These are phyloP conservation scores for Chamaea fasciata DNA, from an alignment of 2,113 vertebrate genomes.

Conservation along the genomic window DNA sequence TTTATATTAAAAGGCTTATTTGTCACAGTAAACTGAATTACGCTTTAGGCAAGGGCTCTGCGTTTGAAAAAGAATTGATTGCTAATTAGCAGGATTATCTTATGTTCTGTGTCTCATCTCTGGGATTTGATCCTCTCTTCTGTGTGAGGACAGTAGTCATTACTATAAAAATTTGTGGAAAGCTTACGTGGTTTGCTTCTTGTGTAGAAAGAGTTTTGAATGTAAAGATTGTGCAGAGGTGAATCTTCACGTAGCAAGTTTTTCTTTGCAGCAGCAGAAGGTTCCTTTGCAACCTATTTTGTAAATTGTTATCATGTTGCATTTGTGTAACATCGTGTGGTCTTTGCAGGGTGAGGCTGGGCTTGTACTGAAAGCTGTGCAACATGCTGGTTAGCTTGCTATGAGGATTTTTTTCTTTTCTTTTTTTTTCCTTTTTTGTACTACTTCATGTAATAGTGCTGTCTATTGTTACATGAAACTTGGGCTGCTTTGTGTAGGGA, in stretches of 20 bases:
- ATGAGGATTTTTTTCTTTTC: accelerated
- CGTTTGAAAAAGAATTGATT: not conserved
- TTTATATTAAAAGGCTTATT: not conserved
- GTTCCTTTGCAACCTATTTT: not conserved
- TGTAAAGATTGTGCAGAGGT: not conserved
- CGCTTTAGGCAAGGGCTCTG: not conserved
- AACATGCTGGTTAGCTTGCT: not conserved
- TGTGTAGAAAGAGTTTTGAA: not conserved
- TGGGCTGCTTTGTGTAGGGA: not conserved
- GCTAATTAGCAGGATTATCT: not conserved
- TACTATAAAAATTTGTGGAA: not conserved
- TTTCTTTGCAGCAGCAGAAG: not conserved
- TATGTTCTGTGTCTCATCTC: not conserved
- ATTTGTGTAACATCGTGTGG: accelerated
- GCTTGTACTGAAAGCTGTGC: not conserved
- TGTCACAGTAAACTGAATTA: not conserved
- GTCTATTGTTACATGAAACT: not conserved
- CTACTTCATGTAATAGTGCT: not conserved
- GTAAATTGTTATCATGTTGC: not conserved
- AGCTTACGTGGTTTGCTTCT: not conserved
- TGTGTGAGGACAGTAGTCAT: not conserved
- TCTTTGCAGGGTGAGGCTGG: not conserved
- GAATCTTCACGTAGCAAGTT: not conserved
- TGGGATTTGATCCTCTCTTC: not conserved
- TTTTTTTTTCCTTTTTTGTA: not conserved